These are phyloP conservation scores for Erythrocercus mccallii DNA, from an alignment of 2,113 vertebrate genomes.

Conservation along the genomic window DNA sequence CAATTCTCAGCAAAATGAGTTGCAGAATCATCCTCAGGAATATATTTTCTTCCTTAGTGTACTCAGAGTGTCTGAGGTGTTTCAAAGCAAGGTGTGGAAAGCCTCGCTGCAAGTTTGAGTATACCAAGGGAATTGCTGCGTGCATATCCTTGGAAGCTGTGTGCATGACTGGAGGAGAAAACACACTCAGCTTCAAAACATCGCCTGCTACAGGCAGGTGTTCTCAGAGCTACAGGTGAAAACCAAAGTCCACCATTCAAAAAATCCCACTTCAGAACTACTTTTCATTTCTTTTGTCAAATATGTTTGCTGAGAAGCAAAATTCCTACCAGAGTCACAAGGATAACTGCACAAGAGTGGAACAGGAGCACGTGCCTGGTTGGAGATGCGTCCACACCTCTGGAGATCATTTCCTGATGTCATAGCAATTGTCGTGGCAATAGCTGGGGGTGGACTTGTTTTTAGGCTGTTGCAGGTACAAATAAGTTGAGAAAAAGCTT, in stretches of 20 bases:
- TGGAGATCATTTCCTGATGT: constrained; percentile 92
- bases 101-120: neutral
- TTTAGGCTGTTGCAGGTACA: constrained; percentile 98
- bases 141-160: neutral
- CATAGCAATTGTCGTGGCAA: constrained; percentile 92
- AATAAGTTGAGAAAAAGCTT: constrained; percentile 95
- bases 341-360: neutral
- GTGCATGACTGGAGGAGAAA: fast-evolving
- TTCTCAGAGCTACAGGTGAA: neutral
- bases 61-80: neutral
- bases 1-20: neutral
- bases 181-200: neutral
- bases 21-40: neutral
- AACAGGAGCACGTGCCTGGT: constrained; percentile 77
- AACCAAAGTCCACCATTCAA: neutral
- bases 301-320: neutral
- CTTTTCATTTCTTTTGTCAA: neutral
- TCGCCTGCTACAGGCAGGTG: neutral
- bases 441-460: constrained; percentile 96
- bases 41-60: neutral
- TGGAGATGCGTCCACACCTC: constrained; percentile 93
- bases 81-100: neutral
- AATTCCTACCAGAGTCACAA: neutral
- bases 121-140: fast-evolving
- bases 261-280: neutral